Percentiles rank a stretch among this genome's conserved stretches.
These are phyloP conservation scores for Tyrophagus putrescentiae DNA, from an alignment of 1,140 invertebrate species.

Conservation along the genomic window DNA sequence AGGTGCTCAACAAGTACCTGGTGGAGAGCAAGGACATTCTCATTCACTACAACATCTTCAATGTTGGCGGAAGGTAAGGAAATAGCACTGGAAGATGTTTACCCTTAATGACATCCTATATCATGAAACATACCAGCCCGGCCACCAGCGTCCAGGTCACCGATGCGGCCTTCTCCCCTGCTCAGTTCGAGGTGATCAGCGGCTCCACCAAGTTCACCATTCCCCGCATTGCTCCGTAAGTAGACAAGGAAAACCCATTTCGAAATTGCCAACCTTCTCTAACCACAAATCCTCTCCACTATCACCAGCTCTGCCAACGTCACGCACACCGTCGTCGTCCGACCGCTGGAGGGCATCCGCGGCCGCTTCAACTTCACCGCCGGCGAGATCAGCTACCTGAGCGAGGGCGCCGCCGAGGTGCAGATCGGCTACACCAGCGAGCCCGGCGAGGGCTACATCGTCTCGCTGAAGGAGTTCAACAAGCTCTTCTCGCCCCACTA, in stretches of 20 bases:
- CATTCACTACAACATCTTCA: slow-evolving; percentile 56
- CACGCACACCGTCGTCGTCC: slow-evolving; percentile 77
- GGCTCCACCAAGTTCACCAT: slow-evolving; percentile 67
- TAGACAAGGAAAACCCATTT: too few species aligned
- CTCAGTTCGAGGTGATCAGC: slow-evolving; percentile 69
- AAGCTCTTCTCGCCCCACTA: slow-evolving; percentile 94
- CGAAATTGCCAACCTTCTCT: slow-evolving; percentile 3
- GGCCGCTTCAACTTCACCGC: slow-evolving; percentile 79
- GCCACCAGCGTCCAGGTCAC: slow-evolving; percentile 72
- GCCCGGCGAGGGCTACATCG: slow-evolving; percentile 88
- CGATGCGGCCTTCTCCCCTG: slow-evolving; percentile 74
- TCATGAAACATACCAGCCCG: slow-evolving; percentile 41
- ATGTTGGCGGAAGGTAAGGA: slow-evolving; percentile 40
- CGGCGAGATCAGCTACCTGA: slow-evolving; percentile 76
- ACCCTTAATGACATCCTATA: too few species aligned
- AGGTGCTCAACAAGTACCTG: slow-evolving; percentile 83
- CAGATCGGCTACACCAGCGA: slow-evolving; percentile 71
- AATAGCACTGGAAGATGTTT: too few species aligned
- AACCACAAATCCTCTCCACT: slow-evolving; percentile 25
- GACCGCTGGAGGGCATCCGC: slow-evolving; percentile 67
- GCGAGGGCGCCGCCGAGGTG: slow-evolving; percentile 39
- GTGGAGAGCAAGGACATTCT: slow-evolving; percentile 96
- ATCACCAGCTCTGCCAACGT: slow-evolving; percentile 57
- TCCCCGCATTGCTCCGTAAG: slow-evolving; percentile 66
- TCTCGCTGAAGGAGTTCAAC: slow-evolving; percentile 87